phyloP scores from a whole-genome alignment of 1,140 invertebrate genomes.

The Pachyrhynchus sulphureomaculatus region DNA sequence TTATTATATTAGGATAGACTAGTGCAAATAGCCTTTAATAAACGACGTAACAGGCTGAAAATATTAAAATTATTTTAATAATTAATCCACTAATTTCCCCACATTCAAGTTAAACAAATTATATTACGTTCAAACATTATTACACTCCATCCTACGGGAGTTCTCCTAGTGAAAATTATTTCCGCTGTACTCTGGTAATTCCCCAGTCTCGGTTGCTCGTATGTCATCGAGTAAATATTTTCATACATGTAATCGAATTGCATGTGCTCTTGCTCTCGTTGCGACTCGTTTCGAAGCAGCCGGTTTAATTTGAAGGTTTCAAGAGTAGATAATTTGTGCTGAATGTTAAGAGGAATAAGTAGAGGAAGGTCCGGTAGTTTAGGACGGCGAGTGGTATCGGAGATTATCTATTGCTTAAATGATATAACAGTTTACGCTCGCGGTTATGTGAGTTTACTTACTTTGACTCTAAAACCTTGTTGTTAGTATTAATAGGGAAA shows the following conservation, averaged over 20 bases:
- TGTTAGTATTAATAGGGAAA: too few species aligned
- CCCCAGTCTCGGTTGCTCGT: constrained; percentile 6
- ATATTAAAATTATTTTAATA: background rate
- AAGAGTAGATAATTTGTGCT: constrained; percentile 2
- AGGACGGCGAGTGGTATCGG: too few species aligned
- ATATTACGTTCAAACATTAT: constrained; percentile 18
- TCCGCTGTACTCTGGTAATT: constrained; percentile 9
- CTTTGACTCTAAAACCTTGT: too few species aligned
- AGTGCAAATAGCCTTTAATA: background rate
- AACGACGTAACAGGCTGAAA: background rate
- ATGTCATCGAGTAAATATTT: constrained; percentile 19
- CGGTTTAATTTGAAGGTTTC: constrained; percentile 4
- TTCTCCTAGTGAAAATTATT: constrained; percentile 10
- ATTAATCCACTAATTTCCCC: background rate
- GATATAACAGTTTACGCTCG: too few species aligned
- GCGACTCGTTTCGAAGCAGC: background rate
- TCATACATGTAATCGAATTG: constrained; percentile 18
- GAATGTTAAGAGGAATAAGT: background rate
- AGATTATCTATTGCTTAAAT: too few species aligned
- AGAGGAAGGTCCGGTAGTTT: background rate
- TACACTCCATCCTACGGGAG: constrained; percentile 6
- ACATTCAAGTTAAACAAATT: constrained; percentile 17
- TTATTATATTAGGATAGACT: too few species aligned
- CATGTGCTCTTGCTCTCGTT: background rate
- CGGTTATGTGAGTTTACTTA: too few species aligned